These are phyloP conservation scores for Plectropomus leopardus DNA, from an alignment of 2,113 vertebrate genomes.

Conservation along the genomic window DNA sequence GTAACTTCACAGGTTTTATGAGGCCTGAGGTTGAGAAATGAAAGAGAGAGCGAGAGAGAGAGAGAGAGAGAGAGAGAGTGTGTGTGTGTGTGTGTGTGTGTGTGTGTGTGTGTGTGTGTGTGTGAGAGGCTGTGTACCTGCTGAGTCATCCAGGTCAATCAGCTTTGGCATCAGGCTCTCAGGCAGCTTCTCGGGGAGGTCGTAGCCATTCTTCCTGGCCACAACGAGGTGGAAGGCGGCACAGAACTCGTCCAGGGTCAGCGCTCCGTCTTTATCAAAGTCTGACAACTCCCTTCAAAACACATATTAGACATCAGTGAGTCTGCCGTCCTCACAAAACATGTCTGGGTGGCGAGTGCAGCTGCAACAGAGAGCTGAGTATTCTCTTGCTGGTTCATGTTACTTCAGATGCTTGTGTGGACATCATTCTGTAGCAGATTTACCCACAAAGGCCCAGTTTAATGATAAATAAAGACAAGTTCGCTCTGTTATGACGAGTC, in stretches of 20 bases:
- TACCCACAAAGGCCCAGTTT: too few relatives aligned
- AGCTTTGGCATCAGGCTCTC: conserved; percentile 99
- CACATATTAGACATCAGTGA: conserved; percentile 9
- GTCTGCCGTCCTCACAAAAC: not conserved
- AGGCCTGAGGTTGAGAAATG: conserved; percentile 5
- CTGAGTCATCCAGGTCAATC: conserved; percentile 97
- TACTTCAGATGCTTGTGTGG: too few relatives aligned
- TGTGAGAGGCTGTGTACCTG: conserved; percentile 86
- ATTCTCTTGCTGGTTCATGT: not conserved
- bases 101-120: too few relatives aligned
- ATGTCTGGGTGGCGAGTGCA: too few relatives aligned
- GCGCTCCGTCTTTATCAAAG: conserved; percentile 98
- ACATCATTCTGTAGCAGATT: too few relatives aligned
- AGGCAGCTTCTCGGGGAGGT: conserved; percentile 97
- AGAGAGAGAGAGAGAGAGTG: not conserved
- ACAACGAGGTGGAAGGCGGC: conserved; percentile 99
- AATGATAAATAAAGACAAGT: not conserved
- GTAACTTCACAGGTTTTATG: conserved; percentile 2
- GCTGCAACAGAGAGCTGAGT: not conserved
- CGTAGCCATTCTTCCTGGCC: conserved; percentile 98
- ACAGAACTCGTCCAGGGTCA: conserved; percentile 98
- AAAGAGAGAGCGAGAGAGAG: not conserved
- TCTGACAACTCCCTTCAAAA: conserved; percentile 95
- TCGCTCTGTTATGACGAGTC: not conserved
- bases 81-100: too few relatives aligned